Evolutionary conservation across 2,113 vertebrate species (phyloP).

Genomic region (Hippocampus guttulatus): DNA sequence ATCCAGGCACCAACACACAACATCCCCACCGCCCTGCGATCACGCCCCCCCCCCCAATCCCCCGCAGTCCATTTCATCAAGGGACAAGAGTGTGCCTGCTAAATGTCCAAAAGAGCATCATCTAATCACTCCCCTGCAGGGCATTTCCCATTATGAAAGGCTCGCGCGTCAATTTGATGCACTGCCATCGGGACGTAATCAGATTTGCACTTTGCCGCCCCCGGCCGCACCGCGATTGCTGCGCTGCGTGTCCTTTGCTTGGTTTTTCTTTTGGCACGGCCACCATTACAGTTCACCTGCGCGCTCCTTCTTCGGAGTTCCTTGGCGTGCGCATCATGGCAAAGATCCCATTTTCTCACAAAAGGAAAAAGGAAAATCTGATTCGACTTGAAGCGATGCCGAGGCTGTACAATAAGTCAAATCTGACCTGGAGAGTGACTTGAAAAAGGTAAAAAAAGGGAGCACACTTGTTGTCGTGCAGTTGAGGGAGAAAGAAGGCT

Average conservation of each 20-base stretch:
- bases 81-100: conserved; percentile 24
- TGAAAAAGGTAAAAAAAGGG: conserved; percentile 56
- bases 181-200: conserved; percentile 15
- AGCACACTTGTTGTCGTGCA: conserved; percentile 27
- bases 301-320: conserved; percentile 37
- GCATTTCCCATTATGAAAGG: conserved; percentile 25
- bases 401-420: conserved; percentile 55
- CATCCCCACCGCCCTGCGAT: neutral
- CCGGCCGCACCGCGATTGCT: conserved; percentile 3
- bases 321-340: conserved; percentile 44
- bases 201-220: conserved; percentile 14
- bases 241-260: too few relatives aligned
- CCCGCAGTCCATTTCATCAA: neutral
- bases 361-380: conserved; percentile 52
- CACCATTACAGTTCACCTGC: conserved; percentile 36
- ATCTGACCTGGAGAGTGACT: conserved; percentile 48
- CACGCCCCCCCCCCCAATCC: neutral
- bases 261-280: too few relatives aligned
- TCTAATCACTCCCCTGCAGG: conserved; percentile 28
- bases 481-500: conserved; percentile 45
- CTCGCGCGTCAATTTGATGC: conserved; percentile 2
- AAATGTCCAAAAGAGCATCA: neutral
- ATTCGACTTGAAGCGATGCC: conserved; percentile 61
- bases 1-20: neutral
- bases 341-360: conserved; percentile 37